phyloP scores from a whole-genome alignment of 2,888 invertebrate species.

The Cremastobaeus sp. region DNA sequence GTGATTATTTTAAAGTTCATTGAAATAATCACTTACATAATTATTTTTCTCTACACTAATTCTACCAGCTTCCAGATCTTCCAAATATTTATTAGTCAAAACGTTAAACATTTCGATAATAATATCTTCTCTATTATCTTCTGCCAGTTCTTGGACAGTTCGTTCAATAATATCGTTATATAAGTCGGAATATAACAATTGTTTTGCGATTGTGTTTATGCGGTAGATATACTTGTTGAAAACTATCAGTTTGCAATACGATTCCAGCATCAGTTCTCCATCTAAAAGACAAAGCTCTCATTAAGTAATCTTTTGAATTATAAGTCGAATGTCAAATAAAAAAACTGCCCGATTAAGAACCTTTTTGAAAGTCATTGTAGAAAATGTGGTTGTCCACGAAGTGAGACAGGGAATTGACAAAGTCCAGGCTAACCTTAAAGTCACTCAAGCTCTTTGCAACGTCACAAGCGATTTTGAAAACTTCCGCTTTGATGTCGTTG shows the following conservation, averaged over 20 bases:
- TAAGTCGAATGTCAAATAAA: no score
- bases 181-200: neutral
- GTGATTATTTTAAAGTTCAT: no score
- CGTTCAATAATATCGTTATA: slow-evolving; percentile 7
- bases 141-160: slow-evolving; percentile 5
- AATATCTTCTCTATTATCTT: no score
- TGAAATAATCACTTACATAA: no score
- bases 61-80: no score
- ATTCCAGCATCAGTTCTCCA: neutral
- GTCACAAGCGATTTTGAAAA: slow-evolving; percentile 14
- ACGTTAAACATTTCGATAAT: no score
- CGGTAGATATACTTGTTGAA: neutral
- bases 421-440: slow-evolving; percentile 1
- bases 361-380: neutral
- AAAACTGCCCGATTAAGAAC: no score
- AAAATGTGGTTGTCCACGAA: slow-evolving; percentile 15
- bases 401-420: neutral
- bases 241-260: slow-evolving; percentile 11
- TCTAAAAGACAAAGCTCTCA: no score
- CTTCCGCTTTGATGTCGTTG: neutral
- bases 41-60: no score
- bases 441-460: slow-evolving; percentile 11
- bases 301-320: no score
- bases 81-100: no score
- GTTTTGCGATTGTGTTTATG: slow-evolving; percentile 3